Evolutionary conservation across 1,140 invertebrate genomes (phyloP).

Genomic region (Drosophila mayri): DNA sequence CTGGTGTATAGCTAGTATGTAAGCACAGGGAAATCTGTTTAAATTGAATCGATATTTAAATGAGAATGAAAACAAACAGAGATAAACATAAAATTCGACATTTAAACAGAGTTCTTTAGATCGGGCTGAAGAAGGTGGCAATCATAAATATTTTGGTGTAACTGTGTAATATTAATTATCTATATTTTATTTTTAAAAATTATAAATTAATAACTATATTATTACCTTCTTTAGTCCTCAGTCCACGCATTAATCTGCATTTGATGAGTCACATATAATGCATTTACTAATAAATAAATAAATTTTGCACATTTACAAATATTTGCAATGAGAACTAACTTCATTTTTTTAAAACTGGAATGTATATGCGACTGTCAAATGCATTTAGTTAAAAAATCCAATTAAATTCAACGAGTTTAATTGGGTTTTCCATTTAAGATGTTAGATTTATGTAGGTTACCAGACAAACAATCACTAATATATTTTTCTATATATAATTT

Average conservation of each 20-base stretch:
- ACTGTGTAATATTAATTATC: too few species aligned
- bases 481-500: conserved; percentile 14
- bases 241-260: background rate
- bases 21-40: conserved; percentile 41
- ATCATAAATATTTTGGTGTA: too few species aligned
- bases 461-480: conserved; percentile 30
- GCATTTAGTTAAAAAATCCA: conserved; percentile 36
- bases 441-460: background rate
- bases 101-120: conserved; percentile 29
- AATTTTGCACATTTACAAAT: conserved; percentile 1
- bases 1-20: conserved; percentile 54
- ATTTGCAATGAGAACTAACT: conserved; percentile 12
- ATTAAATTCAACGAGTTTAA: conserved; percentile 39
- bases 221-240: background rate
- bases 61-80: conserved; percentile 4
- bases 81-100: conserved; percentile 4
- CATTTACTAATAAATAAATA: conserved; percentile 6
- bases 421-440: conserved; percentile 26
- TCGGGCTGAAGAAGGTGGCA: conserved; percentile 30
- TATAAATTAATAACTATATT: background rate
- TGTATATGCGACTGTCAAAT: conserved; percentile 66
- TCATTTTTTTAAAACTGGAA: conserved; percentile 8
- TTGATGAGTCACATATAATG: conserved; percentile 4
- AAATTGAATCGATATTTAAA: conserved; percentile 22
- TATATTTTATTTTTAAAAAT: background rate